A percentile compares a stretch with the other conserved stretches of the same genome.
phyloP scores from a whole-genome alignment of 2,797 vertebrate species.

The Lateolabrax maculatus region DNA sequence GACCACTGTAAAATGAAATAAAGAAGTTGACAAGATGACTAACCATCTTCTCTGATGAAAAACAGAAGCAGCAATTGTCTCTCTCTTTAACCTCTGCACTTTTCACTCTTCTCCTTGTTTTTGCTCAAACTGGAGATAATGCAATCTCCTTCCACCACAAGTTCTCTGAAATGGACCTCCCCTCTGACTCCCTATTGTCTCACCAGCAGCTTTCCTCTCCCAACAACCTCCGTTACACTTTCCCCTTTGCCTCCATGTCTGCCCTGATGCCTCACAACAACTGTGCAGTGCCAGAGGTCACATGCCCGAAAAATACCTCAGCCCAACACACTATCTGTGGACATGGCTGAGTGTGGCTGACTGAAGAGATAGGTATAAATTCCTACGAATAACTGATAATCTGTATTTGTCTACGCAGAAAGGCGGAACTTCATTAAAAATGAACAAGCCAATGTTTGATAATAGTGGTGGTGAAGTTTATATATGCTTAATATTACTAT shows the following conservation, averaged over 20 bases:
- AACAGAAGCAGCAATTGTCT: slow-evolving; percentile 21
- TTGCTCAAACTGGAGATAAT: slow-evolving; percentile 43
- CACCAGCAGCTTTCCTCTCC: slow-evolving; percentile 8
- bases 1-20: background rate
- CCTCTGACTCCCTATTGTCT: background rate
- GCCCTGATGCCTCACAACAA: slow-evolving; percentile 60
- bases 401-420: background rate
- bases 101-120: slow-evolving; percentile 38
- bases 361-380: slow-evolving; percentile 1
- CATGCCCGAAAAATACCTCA: slow-evolving; percentile 42
- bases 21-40: background rate
- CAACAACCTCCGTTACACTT: slow-evolving; percentile 23
- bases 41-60: slow-evolving; percentile 1
- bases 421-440: background rate
- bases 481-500: background rate
- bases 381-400: slow-evolving; percentile 5
- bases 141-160: slow-evolving; percentile 24
- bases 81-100: slow-evolving; percentile 34
- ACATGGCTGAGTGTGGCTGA: background rate
- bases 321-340: slow-evolving; percentile 16
- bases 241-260: slow-evolving; percentile 45
- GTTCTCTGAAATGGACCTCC: slow-evolving; percentile 32
- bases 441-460: background rate
- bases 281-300: slow-evolving; percentile 53
- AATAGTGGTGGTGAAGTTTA: background rate